A percentile compares a stretch with the other conserved stretches of the same genome.
Evolutionary conservation across 2,888 invertebrate species (phyloP).

Genomic region (Dinocampus coccinellae): DNA sequence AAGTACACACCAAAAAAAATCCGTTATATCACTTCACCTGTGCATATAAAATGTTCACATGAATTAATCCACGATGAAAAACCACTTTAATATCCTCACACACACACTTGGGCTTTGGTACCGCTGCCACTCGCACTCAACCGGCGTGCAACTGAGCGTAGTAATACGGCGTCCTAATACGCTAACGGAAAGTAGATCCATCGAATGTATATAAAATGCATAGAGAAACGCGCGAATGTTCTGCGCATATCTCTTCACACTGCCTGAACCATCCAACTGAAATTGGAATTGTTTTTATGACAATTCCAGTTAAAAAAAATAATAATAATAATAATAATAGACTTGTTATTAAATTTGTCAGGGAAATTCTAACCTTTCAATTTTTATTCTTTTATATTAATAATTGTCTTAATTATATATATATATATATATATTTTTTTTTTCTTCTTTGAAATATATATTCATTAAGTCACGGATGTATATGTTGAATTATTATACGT

Average conservation of each 20-base stretch:
- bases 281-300: neutral
- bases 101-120: constrained; percentile 25
- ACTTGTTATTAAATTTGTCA: neutral
- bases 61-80: constrained; percentile 43
- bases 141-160: constrained; percentile 67
- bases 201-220: neutral
- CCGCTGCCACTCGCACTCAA: constrained; percentile 47
- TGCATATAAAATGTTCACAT: constrained; percentile 57
- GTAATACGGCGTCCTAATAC: constrained; percentile 55
- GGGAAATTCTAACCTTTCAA: neutral
- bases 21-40: constrained; percentile 56
- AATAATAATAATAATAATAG: neutral
- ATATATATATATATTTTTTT: no score
- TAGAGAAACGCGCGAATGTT: neutral
- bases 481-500: constrained; percentile 9
- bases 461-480: neutral
- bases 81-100: constrained; percentile 56
- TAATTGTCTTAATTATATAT: no score
- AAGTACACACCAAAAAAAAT: constrained; percentile 56
- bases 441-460: neutral
- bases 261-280: neutral
- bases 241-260: neutral
- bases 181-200: constrained; percentile 58
- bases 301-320: neutral
- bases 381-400: neutral